These are phyloP conservation scores for Mus spretus DNA, from an alignment of 2,797 vertebrate species.

Conservation along the genomic window DNA sequence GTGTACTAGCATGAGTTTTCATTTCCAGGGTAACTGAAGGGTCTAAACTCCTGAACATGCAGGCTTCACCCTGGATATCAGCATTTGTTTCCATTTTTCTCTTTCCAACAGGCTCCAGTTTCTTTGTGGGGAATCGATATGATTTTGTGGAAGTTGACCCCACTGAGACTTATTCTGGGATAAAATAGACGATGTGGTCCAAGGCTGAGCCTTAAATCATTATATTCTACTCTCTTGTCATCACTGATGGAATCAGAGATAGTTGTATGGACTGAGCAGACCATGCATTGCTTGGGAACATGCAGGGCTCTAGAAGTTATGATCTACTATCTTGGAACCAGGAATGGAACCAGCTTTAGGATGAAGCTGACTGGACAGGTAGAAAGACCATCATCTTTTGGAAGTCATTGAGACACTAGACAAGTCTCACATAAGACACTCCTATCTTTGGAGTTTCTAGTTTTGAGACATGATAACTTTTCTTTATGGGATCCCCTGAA, in stretches of 20 bases:
- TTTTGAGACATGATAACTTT: neutral
- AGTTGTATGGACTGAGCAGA: neutral
- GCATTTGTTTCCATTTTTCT: neutral
- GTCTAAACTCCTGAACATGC: neutral
- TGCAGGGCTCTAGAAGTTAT: neutral
- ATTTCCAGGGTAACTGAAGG: neutral
- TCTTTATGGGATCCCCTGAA: constrained; percentile 16
- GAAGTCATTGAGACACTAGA: constrained; percentile 6
- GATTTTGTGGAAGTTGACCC: neutral
- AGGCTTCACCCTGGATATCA: neutral
- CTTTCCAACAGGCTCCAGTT: neutral
- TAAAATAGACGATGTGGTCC: neutral
- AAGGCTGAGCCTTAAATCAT: neutral
- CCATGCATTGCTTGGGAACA: neutral
- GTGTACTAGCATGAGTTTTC: neutral
- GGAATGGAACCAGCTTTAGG: neutral
- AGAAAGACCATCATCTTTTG: constrained; percentile 16
- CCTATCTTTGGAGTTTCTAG: constrained; percentile 18
- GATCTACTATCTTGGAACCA: neutral
- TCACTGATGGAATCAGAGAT: neutral
- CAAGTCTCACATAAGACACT: neutral
- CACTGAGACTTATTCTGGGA: neutral
- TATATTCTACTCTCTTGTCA: neutral
- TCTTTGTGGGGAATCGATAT: neutral
- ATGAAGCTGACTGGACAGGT: neutral